A percentile compares a stretch with the other conserved stretches of the same genome.
phyloP scores from a whole-genome alignment of 2,113 vertebrate species.

The Myiopsitta monachus region DNA sequence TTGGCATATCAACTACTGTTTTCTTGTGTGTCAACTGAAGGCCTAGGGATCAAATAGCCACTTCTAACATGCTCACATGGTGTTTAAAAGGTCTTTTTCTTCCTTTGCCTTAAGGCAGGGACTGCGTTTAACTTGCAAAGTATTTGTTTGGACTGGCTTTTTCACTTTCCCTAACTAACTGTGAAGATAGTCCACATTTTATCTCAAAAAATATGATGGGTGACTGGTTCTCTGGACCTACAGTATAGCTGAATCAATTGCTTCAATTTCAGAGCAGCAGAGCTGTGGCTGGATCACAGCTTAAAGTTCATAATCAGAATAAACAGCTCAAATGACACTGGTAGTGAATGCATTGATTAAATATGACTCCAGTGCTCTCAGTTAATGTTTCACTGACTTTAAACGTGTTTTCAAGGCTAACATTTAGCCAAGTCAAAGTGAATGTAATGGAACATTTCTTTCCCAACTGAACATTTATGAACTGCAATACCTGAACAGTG shows the following conservation, averaged over 20 bases:
- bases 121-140: neutral
- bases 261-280: neutral
- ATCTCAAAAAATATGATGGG: neutral
- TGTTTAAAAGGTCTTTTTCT: slow-evolving; percentile 3
- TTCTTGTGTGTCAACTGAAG: neutral
- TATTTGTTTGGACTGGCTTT: neutral
- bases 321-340: slow-evolving; percentile 48
- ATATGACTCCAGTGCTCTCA: slow-evolving; percentile 40
- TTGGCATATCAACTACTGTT: slow-evolving; percentile 20
- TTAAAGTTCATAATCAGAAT: slow-evolving; percentile 60
- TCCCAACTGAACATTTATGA: neutral
- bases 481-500: neutral
- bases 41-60: slow-evolving; percentile 25
- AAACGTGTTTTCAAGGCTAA: slow-evolving; percentile 9
- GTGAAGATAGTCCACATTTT: neutral
- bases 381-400: slow-evolving; percentile 43
- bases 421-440: slow-evolving; percentile 18
- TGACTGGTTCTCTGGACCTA: neutral
- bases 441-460: neutral
- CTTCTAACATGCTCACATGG: neutral
- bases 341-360: slow-evolving; percentile 35
- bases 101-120: neutral
- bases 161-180: neutral
- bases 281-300: neutral
- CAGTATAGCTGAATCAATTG: neutral